Percentiles rank a stretch among this genome's conserved stretches.
Conservation (phyloP, 2,113 vertebrate genomes). For the Tor tambroides region DNA sequence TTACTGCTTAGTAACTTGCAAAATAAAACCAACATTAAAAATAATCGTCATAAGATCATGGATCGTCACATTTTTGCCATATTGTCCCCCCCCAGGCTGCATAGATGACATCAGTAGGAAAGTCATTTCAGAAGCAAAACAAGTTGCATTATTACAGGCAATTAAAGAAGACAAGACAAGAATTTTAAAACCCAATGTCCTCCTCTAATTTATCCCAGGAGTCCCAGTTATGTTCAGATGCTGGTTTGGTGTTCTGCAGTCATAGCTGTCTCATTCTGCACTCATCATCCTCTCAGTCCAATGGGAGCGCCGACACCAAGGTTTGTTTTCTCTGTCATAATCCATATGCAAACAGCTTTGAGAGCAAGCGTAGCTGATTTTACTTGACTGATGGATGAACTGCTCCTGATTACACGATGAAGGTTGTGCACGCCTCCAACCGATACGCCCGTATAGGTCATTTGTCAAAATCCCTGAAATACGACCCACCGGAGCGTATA, state of each 20-base stretch:
- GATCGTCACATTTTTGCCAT: no score
- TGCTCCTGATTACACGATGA: background rate
- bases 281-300: conserved; percentile 77
- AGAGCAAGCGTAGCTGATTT: background rate
- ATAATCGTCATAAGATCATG: no score
- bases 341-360: background rate
- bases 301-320: conserved; percentile 69
- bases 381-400: background rate
- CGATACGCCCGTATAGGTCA: no score
- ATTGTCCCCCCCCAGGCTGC: no score
- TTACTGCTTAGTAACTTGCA: no score
- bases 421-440: background rate
- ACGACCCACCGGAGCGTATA: no score
- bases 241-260: conserved; percentile 93
- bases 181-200: background rate
- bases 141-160: background rate
- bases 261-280: conserved; percentile 95
- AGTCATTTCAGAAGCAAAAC: background rate
- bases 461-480: no score
- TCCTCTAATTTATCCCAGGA: conserved; percentile 64
- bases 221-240: conserved; percentile 75
- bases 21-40: no score
- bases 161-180: no score
- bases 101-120: background rate
- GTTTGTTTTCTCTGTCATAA: conserved; percentile 55